These are phyloP conservation scores for Euzetes globulus DNA, from an alignment of 2,888 invertebrate genomes.

Conservation along the genomic window DNA sequence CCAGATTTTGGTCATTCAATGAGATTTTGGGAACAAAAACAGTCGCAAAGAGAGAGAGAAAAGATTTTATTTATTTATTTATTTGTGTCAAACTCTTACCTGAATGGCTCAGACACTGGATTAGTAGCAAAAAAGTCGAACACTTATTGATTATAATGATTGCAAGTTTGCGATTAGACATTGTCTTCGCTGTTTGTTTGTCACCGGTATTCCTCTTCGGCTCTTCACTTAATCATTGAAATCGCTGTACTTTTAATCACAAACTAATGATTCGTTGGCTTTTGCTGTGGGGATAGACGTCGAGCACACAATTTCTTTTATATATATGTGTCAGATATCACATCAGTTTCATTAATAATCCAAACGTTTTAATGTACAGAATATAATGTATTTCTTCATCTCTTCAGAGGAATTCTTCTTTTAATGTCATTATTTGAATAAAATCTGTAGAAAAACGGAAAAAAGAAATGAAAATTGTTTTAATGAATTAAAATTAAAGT, in stretches of 20 bases:
- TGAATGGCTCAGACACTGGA: neutral
- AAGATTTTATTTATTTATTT: neutral
- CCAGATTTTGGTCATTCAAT: neutral
- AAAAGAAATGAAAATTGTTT: neutral
- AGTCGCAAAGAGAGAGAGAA: neutral
- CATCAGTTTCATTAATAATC: neutral
- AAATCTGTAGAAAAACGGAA: neutral
- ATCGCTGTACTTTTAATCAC: too few species aligned
- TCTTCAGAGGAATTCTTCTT: too few species aligned
- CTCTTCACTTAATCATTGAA: neutral
- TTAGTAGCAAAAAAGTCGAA: neutral
- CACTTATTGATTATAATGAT: slow-evolving; percentile 11
- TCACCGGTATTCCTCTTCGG: neutral
- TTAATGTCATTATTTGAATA: too few species aligned
- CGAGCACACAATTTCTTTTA: neutral
- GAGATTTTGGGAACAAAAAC: neutral
- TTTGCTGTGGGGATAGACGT: neutral
- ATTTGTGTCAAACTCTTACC: neutral
- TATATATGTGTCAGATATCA: neutral
- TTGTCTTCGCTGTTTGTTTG: neutral
- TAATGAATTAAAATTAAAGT: neutral
- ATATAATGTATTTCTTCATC: too few species aligned
- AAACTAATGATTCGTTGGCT: neutral
- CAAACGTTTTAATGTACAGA: neutral
- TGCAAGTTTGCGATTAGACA: slow-evolving; percentile 1